Evolutionary conservation across 2,797 vertebrate species (phyloP), one percentile per base, ranked within the genome.

Genomic region (Vultur gryphus): DNA sequence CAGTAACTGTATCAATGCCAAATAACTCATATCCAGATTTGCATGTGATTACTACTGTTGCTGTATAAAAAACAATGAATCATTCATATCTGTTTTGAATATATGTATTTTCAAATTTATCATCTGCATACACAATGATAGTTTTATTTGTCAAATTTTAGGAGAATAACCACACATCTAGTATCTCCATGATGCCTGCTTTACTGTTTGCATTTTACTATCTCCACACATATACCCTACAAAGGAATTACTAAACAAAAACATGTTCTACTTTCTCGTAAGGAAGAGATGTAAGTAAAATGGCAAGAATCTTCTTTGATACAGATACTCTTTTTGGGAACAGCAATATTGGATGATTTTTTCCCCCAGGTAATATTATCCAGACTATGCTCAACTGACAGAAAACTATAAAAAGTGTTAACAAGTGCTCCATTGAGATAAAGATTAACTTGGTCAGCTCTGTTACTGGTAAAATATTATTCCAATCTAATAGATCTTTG

Each of bases 381-480:
- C 20, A 81, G 26, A 43, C 8, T 52, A 46, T 19, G 4, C 14
- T 73, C 4, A 0, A 26, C 55, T 52, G 14, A 85, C 44, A 93
- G 31, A 80, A 80, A 64, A 77, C n/a, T 23, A 10, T 55, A 0
- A 84, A 0, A 84, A 65, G 9, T 25, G 10, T 46, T 93, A 88
- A 48, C 31, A 94, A 91, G 55, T 29, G 26, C 26, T 75, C 11
- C 39, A 66, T 0, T 51, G 51, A 91, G 66, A 88, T 62, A 33
- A 93, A 92, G 87, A 84, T 64, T 80, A 88, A 84, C 44, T 64
- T 39, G 59, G 62, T 77, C 85, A 73, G 20, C 48, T 79, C 70
- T 82, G 54, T 70, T 82, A 73, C 49, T 10, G 21, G 17, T 67
- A 70, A 89, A 88, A 73, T 67, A 80, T 83, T 83, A 82, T 54